Percentiles rank a stretch among this genome's conserved stretches.
phyloP scores from a whole-genome alignment of 2,113 vertebrate species.

The Bujurquina vittata region DNA sequence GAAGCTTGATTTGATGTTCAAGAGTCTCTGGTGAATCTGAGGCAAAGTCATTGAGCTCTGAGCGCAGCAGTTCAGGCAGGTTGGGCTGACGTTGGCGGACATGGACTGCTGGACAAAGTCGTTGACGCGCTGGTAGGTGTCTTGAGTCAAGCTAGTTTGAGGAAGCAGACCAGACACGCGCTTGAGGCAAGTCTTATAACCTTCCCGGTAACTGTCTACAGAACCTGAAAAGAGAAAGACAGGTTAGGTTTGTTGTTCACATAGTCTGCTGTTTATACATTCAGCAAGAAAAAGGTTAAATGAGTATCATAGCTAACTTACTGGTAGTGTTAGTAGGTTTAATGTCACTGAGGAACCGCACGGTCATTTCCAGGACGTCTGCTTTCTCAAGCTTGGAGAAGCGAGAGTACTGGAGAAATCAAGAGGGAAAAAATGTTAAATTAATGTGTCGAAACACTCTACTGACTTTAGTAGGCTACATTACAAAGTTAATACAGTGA shows the following conservation, averaged over 20 bases:
- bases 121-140: constrained; percentile 77
- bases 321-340: constrained; percentile 72
- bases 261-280: too few species aligned
- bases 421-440: constrained; percentile 20
- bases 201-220: constrained; percentile 81
- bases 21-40: constrained; percentile 69
- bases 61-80: constrained; percentile 70
- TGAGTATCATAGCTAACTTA: constrained; percentile 69
- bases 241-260: constrained; percentile 17
- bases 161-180: constrained; percentile 81
- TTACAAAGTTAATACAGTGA: neutral
- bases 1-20: constrained; percentile 70
- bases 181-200: constrained; percentile 85
- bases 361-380: constrained; percentile 92
- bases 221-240: constrained; percentile 48
- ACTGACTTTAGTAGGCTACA: neutral
- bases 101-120: constrained; percentile 78
- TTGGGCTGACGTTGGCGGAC: constrained; percentile 36
- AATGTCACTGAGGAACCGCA: constrained; percentile 86
- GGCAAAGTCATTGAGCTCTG: constrained; percentile 64
- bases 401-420: constrained; percentile 77
- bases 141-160: constrained; percentile 74
- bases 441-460: accelerated
- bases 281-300: neutral
- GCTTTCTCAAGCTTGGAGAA: constrained; percentile 91